Percentiles rank a stretch among this genome's conserved stretches.
These are phyloP conservation scores for Platycheirus rosarum DNA, from an alignment of 2,888 invertebrate genomes.

Conservation along the genomic window DNA sequence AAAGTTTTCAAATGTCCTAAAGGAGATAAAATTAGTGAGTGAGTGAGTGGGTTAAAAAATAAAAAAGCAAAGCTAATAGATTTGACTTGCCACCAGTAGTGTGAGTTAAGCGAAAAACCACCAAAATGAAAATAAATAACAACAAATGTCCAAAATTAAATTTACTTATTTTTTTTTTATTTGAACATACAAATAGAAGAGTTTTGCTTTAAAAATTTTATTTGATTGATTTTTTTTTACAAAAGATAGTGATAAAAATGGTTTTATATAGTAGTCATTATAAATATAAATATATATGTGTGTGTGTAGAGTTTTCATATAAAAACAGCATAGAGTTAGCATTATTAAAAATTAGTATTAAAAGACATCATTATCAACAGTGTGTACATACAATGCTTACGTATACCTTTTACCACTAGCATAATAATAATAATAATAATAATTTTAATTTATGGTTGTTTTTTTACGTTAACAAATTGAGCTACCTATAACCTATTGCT, in stretches of 20 bases:
- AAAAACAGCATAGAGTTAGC: constrained; percentile 62
- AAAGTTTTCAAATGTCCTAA: background rate
- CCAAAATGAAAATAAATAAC: background rate
- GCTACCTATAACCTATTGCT: constrained; percentile 63
- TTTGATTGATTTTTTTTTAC: constrained; percentile 33
- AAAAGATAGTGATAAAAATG: constrained; percentile 67
- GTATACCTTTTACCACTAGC: constrained; percentile 63
- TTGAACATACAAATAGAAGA: constrained; percentile 60
- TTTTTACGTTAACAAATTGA: constrained; percentile 57
- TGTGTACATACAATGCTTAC: constrained; percentile 66
- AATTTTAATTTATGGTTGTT: constrained; percentile 16
- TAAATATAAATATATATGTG: constrained; percentile 58
- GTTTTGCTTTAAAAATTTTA: constrained; percentile 2
- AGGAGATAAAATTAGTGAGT: background rate
- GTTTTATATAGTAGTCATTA: constrained; percentile 41
- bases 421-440: constrained; percentile 20
- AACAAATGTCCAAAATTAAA: background rate
- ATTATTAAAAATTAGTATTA: constrained; percentile 56
- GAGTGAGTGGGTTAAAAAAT: background rate
- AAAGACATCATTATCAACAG: constrained; percentile 64
- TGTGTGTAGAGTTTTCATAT: constrained; percentile 51
- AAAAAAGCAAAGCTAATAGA: constrained; percentile 28
- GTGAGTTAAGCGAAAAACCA: background rate
- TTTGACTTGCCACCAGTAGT: background rate
- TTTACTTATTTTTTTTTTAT: constrained; percentile 44